Evolutionary conservation across 2,113 vertebrate genomes (phyloP), one percentile per base, ranked within the genome.

Genomic region (Microcebus jonahi): DNA sequence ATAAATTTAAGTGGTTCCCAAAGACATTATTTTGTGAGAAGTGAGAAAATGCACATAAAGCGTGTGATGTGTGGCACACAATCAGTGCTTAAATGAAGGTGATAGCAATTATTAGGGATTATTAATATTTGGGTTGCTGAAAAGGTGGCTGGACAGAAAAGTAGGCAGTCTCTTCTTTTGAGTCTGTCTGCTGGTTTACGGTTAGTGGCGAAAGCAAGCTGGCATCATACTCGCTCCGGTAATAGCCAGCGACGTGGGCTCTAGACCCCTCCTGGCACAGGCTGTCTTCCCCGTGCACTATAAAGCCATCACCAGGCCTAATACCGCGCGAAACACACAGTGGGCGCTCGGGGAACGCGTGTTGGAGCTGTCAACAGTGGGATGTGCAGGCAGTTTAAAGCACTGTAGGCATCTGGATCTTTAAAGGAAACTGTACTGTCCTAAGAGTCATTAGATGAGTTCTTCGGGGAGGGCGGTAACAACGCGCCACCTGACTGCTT

Each of bases 1-100:
- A 75, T 61, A 59, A 76, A 71, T n/a, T 90, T 34, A 79, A 83
- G 8, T 79, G 81, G 90, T 91, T 73, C 57, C 83, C n/a, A 86
- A 85, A 55, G 27, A 1, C 45, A 45, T 7, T 75, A 27, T 82
- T 55, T 68, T 45, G 42, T 45, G 36, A 87, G 42, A 34, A 88
- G 23, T 9, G 29, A 95, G 50, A 87, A 94, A 94, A 65, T 0
- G 0, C 21, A 45, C 25, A 13, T 31, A 17, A 84, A 89, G 6
- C 85, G 5, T 8, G 15, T 65, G 57, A 89, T 31, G 15, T 84
- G n/a, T 76, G 57, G 14, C 27, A 39, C 20, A 39, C 12, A 88
- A 53, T 36, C 8, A n/a, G 34, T 21, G 31, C 17, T n/a, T 83
- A 70, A 95, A 83, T 45, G 55, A 91, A 94, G 61, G 13, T 31